Conservation (phyloP, 2,888 invertebrate genomes). For the Galeopsomyia nigrocyanea region DNA sequence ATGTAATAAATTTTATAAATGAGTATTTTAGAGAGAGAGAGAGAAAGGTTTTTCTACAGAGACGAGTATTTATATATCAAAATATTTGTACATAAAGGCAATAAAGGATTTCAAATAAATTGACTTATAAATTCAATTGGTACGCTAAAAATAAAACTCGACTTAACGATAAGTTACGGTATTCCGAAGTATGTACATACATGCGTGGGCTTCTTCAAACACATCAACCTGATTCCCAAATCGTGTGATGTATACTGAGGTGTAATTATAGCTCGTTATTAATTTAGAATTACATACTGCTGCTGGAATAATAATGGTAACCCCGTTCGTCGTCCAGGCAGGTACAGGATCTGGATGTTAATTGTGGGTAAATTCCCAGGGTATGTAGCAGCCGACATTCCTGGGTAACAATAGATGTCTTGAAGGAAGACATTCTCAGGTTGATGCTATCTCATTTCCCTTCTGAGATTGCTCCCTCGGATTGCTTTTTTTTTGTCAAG, state of each 20-base stretch:
- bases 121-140: neutral
- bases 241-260: neutral
- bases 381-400: slow-evolving; percentile 58
- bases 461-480: slow-evolving; percentile 52
- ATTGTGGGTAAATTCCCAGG: slow-evolving; percentile 69
- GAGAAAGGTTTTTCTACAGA: slow-evolving; percentile 40
- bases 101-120: slow-evolving; percentile 35
- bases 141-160: neutral
- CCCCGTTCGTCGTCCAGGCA: slow-evolving; percentile 59
- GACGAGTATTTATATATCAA: slow-evolving; percentile 43
- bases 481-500: slow-evolving; percentile 43
- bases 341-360: slow-evolving; percentile 61
- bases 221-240: neutral
- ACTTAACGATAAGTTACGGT: neutral
- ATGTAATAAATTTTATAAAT: slow-evolving; percentile 47
- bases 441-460: slow-evolving; percentile 62
- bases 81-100: slow-evolving; percentile 46
- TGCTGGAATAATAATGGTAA: slow-evolving; percentile 59
- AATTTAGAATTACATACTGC: slow-evolving; percentile 39
- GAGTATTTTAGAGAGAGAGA: slow-evolving; percentile 37
- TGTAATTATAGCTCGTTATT: slow-evolving; percentile 43
- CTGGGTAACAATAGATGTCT: slow-evolving; percentile 62
- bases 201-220: neutral
- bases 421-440: slow-evolving; percentile 60
- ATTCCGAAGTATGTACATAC: neutral